Evolutionary conservation across 2,888 invertebrate genomes (phyloP).

Genomic region (Latrodectus hesperus): DNA sequence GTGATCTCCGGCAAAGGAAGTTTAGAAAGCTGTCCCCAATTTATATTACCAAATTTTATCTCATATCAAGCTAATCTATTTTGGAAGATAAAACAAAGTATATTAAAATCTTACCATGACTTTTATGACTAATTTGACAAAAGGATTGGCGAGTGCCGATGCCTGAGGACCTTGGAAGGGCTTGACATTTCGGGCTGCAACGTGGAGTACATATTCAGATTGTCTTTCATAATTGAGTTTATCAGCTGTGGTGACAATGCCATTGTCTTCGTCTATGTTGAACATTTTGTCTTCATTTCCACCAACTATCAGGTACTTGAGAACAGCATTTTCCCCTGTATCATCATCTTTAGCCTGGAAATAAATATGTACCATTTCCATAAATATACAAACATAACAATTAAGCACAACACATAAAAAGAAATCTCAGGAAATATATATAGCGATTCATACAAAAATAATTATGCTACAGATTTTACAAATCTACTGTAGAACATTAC

Average conservation of each 20-base stretch:
- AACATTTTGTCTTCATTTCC: constrained; percentile 73
- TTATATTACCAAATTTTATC: no score
- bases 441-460: no score
- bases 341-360: constrained; percentile 83
- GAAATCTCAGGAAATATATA: no score
- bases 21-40: no score
- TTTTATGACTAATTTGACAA: constrained; percentile 72
- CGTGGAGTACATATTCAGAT: constrained; percentile 71
- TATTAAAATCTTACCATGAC: constrained; percentile 70
- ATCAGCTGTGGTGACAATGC: constrained; percentile 71
- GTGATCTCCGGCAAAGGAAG: no score
- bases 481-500: no score
- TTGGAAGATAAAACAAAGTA: not conserved
- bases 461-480: no score
- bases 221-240: constrained; percentile 72
- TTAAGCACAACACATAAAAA: no score
- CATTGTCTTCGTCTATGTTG: constrained; percentile 72
- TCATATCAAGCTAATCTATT: no score
- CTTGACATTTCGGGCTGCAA: constrained; percentile 72
- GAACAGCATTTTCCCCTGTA: constrained; percentile 85
- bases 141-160: constrained; percentile 71
- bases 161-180: constrained; percentile 72
- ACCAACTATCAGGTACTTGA: constrained; percentile 79
- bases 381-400: no score
- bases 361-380: no score